Conservation (phyloP, 2,113 vertebrate genomes). For the Tamias sibiricus region DNA sequence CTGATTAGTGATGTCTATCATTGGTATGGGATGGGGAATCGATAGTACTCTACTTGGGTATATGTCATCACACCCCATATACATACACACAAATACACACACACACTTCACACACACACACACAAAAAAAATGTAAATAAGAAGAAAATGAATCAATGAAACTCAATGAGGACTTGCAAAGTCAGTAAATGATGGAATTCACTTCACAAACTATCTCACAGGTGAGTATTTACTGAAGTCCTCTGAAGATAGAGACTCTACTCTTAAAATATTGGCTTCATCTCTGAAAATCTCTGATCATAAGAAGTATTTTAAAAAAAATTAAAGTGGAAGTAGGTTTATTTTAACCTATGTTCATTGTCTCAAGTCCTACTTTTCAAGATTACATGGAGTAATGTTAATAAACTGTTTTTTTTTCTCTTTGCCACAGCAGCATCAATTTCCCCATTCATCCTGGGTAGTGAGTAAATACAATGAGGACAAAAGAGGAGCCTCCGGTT, state of each 20-base stretch:
- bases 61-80: not conserved
- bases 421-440: not conserved
- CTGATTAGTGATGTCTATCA: not conserved
- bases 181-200: not conserved
- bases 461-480: not conserved
- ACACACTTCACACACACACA: not conserved
- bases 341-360: not conserved
- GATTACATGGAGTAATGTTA: not conserved
- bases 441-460: not conserved
- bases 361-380: not conserved
- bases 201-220: not conserved
- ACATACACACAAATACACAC: not conserved
- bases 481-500: not conserved
- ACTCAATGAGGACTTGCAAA: not conserved
- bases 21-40: not conserved
- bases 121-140: not conserved
- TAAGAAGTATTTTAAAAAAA: not conserved
- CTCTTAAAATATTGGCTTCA: not conserved
- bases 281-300: not conserved
- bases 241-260: not conserved
- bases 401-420: not conserved
- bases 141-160: not conserved
- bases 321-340: not conserved
- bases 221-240: not conserved
- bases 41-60: not conserved